Percentiles rank a stretch among this genome's conserved stretches.
phyloP scores from a whole-genome alignment of 2,797 vertebrate genomes.

The Syngnathus rostellatus region DNA sequence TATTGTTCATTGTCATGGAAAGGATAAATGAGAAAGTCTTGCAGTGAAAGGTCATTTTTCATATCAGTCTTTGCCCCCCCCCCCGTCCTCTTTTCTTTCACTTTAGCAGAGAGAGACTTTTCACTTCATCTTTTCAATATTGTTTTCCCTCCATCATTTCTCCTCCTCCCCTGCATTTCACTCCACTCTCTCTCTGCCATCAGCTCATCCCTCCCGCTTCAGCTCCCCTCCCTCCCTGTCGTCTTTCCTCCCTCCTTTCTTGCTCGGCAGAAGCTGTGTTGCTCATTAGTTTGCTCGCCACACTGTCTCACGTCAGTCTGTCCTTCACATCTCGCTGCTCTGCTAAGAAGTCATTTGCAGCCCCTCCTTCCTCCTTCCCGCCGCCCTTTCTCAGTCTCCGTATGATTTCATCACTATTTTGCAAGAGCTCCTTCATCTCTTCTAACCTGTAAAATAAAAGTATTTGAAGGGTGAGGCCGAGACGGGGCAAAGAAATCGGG shows the following conservation, averaged over 20 bases:
- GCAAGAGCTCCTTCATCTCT: constrained; percentile 20
- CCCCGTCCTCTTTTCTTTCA: not conserved
- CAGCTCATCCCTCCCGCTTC: constrained; percentile 64
- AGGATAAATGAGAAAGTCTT: constrained; percentile 6
- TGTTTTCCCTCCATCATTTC: constrained; percentile 9
- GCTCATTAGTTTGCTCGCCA: constrained; percentile 71
- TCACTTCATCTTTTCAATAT: constrained; percentile 31
- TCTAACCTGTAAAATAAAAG: constrained; percentile 37
- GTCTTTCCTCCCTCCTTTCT: constrained; percentile 11
- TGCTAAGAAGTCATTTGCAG: constrained; percentile 76
- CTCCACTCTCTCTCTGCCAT: constrained; percentile 62
- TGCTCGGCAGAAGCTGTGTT: constrained; percentile 53
- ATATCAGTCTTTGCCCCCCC: not conserved
- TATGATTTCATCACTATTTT: constrained; percentile 74
- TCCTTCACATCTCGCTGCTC: constrained; percentile 78
- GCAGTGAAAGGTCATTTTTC: constrained; percentile 7
- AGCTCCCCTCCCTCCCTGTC: constrained; percentile 40
- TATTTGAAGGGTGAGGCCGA: constrained; percentile 13
- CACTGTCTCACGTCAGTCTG: constrained; percentile 66
- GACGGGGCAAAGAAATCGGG: not conserved
- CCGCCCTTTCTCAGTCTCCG: constrained; percentile 39
- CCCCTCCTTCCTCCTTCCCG: constrained; percentile 14
- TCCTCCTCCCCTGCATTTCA: constrained; percentile 12
- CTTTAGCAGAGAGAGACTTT: not conserved
- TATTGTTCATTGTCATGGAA: constrained; percentile 32